Evolutionary conservation across 1,140 invertebrate genomes (phyloP).

Genomic region (Whitmania pigra): DNA sequence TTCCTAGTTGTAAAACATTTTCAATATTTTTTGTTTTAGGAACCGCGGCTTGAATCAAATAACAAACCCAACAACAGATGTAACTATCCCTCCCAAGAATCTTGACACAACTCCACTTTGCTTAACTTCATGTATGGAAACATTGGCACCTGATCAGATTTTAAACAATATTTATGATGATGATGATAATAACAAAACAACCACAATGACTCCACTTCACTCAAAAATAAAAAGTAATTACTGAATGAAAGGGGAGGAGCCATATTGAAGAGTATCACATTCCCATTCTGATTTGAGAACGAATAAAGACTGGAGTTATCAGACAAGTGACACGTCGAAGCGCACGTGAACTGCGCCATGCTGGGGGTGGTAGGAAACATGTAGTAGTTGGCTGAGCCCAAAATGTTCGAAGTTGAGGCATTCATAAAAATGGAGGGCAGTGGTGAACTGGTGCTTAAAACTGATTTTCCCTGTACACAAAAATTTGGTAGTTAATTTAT

Average conservation of each 20-base stretch:
- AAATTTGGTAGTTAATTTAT: not conserved
- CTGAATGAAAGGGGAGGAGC: constrained; percentile 2
- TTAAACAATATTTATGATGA: not conserved
- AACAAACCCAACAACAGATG: not conserved
- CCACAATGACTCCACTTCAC: not conserved
- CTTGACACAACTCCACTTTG: constrained; percentile 1
- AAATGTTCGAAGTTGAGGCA: not conserved
- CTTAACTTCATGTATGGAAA: not conserved
- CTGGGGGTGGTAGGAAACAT: not conserved
- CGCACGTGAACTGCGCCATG: not conserved
- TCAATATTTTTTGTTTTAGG: not conserved
- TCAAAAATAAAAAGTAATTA: not conserved
- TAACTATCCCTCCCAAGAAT: constrained; percentile 3
- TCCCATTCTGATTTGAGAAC: not conserved
- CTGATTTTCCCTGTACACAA: not conserved
- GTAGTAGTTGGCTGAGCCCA: constrained; percentile 1
- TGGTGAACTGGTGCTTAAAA: not conserved
- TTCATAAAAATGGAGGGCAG: not conserved
- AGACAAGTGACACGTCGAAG: not conserved
- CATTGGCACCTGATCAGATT: not conserved
- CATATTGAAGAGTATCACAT: not conserved
- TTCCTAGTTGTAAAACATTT: not conserved
- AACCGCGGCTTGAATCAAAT: not conserved
- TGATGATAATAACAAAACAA: not conserved
- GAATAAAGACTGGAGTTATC: constrained; percentile 3